These are phyloP conservation scores for Drosophila lacteicornis DNA, from an alignment of 1,140 invertebrate species.

Conservation along the genomic window DNA sequence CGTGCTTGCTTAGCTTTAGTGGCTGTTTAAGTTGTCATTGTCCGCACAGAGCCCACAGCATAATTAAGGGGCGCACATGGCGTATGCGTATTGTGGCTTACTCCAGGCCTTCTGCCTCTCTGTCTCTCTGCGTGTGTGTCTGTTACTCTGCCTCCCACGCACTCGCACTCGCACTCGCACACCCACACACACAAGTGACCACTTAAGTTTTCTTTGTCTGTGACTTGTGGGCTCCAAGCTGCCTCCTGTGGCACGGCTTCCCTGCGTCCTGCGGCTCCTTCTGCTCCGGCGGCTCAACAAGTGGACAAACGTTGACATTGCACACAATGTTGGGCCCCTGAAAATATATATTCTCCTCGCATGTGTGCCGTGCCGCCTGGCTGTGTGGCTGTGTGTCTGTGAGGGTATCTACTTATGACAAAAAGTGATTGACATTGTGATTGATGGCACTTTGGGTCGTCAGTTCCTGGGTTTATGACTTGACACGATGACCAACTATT, in stretches of 20 bases:
- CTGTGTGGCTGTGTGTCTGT: conserved; percentile 44
- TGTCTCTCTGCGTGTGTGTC: not conserved
- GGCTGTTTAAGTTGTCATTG: conserved; percentile 71
- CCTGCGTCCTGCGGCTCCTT: conserved; percentile 14
- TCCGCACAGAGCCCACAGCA: conserved; percentile 48
- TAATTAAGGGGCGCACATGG: conserved; percentile 75
- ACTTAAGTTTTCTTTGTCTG: conserved; percentile 80
- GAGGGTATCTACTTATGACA: conserved; percentile 69
- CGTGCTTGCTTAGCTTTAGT: conserved; percentile 71
- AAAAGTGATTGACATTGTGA: conserved; percentile 80
- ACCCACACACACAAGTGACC: conserved; percentile 53
- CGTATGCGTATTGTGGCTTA: conserved; percentile 72
- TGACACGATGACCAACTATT: conserved; percentile 62
- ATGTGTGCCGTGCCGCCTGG: conserved; percentile 3
- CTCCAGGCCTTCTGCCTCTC: conserved; percentile 3
- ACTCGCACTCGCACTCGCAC: conserved; percentile 2
- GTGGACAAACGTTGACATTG: conserved; percentile 79
- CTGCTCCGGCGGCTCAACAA: conserved; percentile 65
- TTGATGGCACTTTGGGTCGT: conserved; percentile 71
- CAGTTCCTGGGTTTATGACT: conserved; percentile 63
- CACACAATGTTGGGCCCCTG: conserved; percentile 62
- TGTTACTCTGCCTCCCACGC: not conserved
- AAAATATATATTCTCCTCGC: conserved; percentile 36
- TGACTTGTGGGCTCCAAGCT: conserved; percentile 58
- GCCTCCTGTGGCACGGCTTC: conserved; percentile 24